These are phyloP conservation scores for Diachasma alloeum DNA, from an alignment of 1,140 invertebrate genomes.

Conservation along the genomic window DNA sequence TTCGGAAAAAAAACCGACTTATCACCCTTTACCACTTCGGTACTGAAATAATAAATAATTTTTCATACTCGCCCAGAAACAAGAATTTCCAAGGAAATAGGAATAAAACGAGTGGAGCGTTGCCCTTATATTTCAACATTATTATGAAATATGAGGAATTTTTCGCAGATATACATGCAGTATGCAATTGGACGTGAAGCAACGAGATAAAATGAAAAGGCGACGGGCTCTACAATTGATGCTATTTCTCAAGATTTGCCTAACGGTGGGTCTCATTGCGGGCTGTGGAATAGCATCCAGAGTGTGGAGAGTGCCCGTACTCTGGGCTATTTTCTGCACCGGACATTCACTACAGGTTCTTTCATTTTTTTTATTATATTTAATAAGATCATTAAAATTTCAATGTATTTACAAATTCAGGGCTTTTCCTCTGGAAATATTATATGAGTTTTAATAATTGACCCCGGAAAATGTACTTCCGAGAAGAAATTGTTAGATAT, in stretches of 20 bases:
- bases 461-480: too few species aligned
- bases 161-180: constrained; percentile 55
- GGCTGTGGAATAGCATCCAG: constrained; percentile 57
- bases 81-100: too few species aligned
- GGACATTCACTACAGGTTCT: constrained; percentile 58
- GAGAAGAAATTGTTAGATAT: too few species aligned
- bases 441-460: too few species aligned
- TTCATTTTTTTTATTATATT: constrained; percentile 6
- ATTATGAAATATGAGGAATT: not conserved
- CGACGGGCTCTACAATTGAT: constrained; percentile 68
- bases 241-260: constrained; percentile 69
- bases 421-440: not conserved
- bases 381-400: not conserved
- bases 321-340: constrained; percentile 61
- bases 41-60: too few species aligned
- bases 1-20: too few species aligned
- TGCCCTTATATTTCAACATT: not conserved
- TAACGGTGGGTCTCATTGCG: constrained; percentile 58
- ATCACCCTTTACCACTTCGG: too few species aligned
- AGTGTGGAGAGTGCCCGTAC: constrained; percentile 52
- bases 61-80: too few species aligned
- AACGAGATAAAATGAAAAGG: constrained; percentile 69
- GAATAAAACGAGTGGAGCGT: too few species aligned
- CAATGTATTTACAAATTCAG: not conserved
- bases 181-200: constrained; percentile 68